A percentile compares a stretch with the other conserved stretches of the same genome.
phyloP scores from a whole-genome alignment of 2,797 vertebrate species.

The Rachycentron canadum region DNA sequence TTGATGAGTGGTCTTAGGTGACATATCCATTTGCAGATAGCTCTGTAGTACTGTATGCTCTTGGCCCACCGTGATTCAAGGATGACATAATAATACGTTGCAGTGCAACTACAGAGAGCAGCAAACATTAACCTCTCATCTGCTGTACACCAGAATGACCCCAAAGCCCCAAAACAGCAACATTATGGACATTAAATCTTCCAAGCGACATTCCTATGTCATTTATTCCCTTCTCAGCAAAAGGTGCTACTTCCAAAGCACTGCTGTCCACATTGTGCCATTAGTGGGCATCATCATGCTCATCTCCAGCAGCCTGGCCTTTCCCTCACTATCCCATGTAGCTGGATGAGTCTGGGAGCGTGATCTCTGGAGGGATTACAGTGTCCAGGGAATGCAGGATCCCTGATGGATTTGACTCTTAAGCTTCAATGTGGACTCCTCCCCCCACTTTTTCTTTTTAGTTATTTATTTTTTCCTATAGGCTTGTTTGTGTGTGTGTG shows the following conservation, averaged over 20 bases:
- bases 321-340: conserved; percentile 43
- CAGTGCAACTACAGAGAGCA: conserved; percentile 22
- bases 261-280: conserved; percentile 49
- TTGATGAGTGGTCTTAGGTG: neutral
- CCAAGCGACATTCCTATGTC: conserved; percentile 20
- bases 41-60: neutral
- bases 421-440: conserved; percentile 75
- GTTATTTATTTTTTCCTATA: conserved; percentile 59
- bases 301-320: conserved; percentile 54
- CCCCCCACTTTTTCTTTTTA: conserved; percentile 57
- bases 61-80: neutral
- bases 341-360: conserved; percentile 49
- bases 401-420: conserved; percentile 75
- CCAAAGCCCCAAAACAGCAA: conserved; percentile 28
- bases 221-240: conserved; percentile 34
- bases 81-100: conserved; percentile 42
- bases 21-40: conserved; percentile 2
- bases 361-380: conserved; percentile 71
- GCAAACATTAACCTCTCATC: conserved; percentile 42
- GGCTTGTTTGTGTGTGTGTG: conserved; percentile 29
- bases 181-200: conserved; percentile 52
- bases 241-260: conserved; percentile 43
- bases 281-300: conserved; percentile 66
- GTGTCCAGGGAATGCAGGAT: conserved; percentile 51
- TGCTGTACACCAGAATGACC: conserved; percentile 35